A percentile compares a stretch with the other conserved stretches of the same genome.
These are phyloP conservation scores for Heliothis peltigera DNA, from an alignment of 2,888 invertebrate species.

Conservation along the genomic window DNA sequence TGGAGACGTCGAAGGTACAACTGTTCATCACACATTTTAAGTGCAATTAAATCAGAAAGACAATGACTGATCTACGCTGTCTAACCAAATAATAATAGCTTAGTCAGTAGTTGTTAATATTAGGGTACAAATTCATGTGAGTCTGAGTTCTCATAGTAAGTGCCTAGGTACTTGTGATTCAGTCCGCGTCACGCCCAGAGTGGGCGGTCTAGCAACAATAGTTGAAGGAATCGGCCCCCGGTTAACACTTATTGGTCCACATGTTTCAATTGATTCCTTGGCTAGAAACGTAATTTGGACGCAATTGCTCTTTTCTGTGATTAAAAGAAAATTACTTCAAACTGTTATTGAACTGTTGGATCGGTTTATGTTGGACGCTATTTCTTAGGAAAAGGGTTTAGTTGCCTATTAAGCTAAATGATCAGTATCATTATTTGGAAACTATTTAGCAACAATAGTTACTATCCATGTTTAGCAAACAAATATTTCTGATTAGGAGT, in stretches of 20 bases:
- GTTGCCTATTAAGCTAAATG: not conserved
- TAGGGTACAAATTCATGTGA: constrained; percentile 16
- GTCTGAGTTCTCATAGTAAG: constrained; percentile 62
- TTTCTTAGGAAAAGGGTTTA: not conserved
- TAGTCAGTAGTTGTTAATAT: no score
- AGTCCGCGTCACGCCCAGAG: constrained; percentile 71
- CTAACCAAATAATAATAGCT: not conserved
- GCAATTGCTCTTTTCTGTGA: constrained; percentile 50
- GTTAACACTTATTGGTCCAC: constrained; percentile 85
- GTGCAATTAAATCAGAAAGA: no score
- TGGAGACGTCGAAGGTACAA: not conserved
- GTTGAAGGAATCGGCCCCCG: constrained; percentile 78
- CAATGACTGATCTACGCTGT: no score
- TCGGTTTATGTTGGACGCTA: not conserved
- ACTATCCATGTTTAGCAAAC: no score
- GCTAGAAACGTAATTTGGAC: constrained; percentile 52
- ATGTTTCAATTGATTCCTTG: constrained; percentile 83
- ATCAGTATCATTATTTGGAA: not conserved
- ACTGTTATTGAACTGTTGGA: constrained; percentile 12
- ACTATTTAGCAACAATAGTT: no score
- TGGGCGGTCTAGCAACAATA: constrained; percentile 79
- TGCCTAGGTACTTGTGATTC: constrained; percentile 77
- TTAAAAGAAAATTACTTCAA: constrained; percentile 55
- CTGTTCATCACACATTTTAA: no score
- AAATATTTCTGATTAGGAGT: no score